phyloP scores from a whole-genome alignment of 2,888 invertebrate species.

The Agrochola litura region DNA sequence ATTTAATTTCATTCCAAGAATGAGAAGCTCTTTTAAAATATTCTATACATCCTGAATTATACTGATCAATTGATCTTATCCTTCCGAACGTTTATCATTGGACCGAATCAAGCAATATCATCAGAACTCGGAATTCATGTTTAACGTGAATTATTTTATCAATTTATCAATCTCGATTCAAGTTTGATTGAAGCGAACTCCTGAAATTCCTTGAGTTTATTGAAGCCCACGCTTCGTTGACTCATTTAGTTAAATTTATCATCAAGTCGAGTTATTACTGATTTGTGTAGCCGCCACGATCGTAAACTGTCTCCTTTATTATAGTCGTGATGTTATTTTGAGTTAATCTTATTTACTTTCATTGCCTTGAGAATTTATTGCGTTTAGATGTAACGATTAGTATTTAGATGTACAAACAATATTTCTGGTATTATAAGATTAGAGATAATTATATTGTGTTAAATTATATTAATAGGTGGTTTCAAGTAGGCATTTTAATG shows the following conservation, averaged over 20 bases:
- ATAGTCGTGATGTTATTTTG: slow-evolving; percentile 65
- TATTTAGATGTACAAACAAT: slow-evolving; percentile 59
- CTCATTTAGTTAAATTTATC: slow-evolving; percentile 69
- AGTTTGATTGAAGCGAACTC: slow-evolving; percentile 52
- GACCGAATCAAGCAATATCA: slow-evolving; percentile 30
- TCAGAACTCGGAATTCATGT: slow-evolving; percentile 31
- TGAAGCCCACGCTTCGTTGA: slow-evolving; percentile 65
- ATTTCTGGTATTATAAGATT: slow-evolving; percentile 40
- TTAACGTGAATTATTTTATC: slow-evolving; percentile 54
- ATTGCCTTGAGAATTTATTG: slow-evolving; percentile 62
- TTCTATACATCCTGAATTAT: slow-evolving; percentile 1
- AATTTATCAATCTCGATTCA: slow-evolving; percentile 60
- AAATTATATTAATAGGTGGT: slow-evolving; percentile 31
- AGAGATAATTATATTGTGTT: slow-evolving; percentile 46
- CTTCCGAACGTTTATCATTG: slow-evolving; percentile 31
- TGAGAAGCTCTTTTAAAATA: background rate
- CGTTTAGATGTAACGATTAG: slow-evolving; percentile 57
- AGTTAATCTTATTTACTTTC: slow-evolving; percentile 70
- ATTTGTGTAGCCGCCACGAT: slow-evolving; percentile 56
- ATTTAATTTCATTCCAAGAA: slow-evolving; percentile 3
- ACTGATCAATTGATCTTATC: slow-evolving; percentile 40
- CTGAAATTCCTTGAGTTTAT: slow-evolving; percentile 55
- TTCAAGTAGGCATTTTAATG: slow-evolving; percentile 42
- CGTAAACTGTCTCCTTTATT: slow-evolving; percentile 66
- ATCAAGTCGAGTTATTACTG: slow-evolving; percentile 67